Evolutionary conservation across 2,797 vertebrate genomes (phyloP), one percentile per base, ranked within the genome.

Genomic region (Myotis vivesi): DNA sequence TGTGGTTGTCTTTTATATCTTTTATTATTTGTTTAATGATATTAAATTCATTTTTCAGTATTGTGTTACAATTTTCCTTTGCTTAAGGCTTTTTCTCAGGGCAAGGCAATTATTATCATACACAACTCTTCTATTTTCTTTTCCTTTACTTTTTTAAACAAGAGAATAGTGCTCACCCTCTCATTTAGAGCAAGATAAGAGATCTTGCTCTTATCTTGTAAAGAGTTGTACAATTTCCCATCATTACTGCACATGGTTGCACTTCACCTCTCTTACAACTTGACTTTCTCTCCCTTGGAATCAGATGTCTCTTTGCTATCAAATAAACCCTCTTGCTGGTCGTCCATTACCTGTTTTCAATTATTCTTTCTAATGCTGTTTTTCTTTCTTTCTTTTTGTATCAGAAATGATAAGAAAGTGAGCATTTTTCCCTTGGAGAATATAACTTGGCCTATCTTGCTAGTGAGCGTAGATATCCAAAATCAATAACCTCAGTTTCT

Each of bases 401-500:
- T 53, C n/a, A 89, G 81, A 95, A 93, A 92, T 73, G 73, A 96
- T 94, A 77, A 96, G 71, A 96, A 94, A 92, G 5, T 92, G 87
- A 93, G 38, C n/a, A 57, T 87, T 95, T 91, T 72, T 38, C 53
- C 91, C 73, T 87, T 89, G 12, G 92, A 92, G 89, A 97, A 62
- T 94, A 76, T 79, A 80, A 80, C 55, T 85, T 93, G 68, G 53
- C n/a, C n/a, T 71, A 33, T 94, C 87, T 94, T 91, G 25, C 87
- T 72, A 94, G 38, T 33, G 80, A 79, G 33, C 36, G 49, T 95
- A 64, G n/a, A 86, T 79, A 77, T 93, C 87, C 85, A 88, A 97
- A 95, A 97, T 96, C 90, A 90, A 95, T 96, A 90, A 86, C 73
- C 41, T 92, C 92, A 66, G 25, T 97, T 97, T 95, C 93, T 97